Base-by-base conservation (phyloP, 92 coral and sea anemone species). In the Bergia sp. region DNA sequence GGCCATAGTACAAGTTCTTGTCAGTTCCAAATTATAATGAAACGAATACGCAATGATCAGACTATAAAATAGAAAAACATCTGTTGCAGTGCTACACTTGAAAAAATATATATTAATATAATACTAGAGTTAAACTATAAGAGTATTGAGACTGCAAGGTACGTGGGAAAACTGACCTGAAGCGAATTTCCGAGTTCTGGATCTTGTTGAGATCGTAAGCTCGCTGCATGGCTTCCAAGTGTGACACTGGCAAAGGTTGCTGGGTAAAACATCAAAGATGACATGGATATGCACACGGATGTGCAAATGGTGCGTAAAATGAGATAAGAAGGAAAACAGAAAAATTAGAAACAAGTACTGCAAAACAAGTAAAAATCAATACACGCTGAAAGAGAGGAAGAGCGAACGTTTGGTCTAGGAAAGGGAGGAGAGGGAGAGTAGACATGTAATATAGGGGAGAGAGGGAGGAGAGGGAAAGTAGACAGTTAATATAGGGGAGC, bases 181-280 rank as follows among this genome's bases (percentile, higher is more conserved):
- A 95, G 49, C 91, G 91, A 72, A 95, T 93, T 85, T 95, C 98
- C 41, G 96, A 76, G 86, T 95, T 95, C 86, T 44, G 91, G 18
- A 87, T 82, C 38, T 73, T 72, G 67, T 91, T 90, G 21, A 93
- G 73, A 45, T 89, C 65, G 80, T 95, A 95, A 37, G 91, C 96
- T 40, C 92, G 88, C 91, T 95, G 92, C 98, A 95, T 93, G 75
- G 89, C 92, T 80, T 93, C 90, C 21, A 95, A 84, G 85, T 92
- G 96, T 16, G 92, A 50, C 47, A 90, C n/a, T 12, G 96, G 92
- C 69, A 95, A 73, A 11, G 95, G 95, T 69, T 84, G 44, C 87
- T 84, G 86, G 39, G 43, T 38, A 18, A 61, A 20, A 61, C 23
- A 16, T 16, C 5, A 61, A 13, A 57, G 21, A 13, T 57, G 21